phyloP scores from a whole-genome alignment of 2,797 vertebrate species.

The Streptopelia turtur region DNA sequence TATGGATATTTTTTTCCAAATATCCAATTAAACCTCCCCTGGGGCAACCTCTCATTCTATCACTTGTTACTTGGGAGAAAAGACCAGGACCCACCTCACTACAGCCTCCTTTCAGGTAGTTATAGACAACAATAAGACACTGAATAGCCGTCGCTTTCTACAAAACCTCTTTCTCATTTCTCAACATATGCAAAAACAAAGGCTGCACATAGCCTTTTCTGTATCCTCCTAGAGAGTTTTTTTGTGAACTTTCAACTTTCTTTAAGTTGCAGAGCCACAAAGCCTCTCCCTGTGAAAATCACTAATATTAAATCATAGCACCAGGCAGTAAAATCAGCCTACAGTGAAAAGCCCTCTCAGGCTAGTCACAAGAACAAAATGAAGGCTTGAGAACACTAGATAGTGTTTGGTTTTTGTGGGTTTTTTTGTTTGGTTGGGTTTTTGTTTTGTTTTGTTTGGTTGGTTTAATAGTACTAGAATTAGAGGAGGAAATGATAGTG shows the following conservation, averaged over 20 bases:
- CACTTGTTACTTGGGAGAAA: too few relatives aligned
- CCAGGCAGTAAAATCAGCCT: not conserved
- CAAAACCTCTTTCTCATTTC: not conserved
- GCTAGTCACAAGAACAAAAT: not conserved
- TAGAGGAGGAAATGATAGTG: constrained; percentile 34
- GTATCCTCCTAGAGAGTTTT: not conserved
- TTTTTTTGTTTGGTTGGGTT: too few relatives aligned
- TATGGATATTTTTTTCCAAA: too few relatives aligned
- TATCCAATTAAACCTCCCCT: too few relatives aligned
- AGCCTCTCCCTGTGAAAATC: not conserved
- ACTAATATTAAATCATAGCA: not conserved
- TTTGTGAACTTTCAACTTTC: not conserved
- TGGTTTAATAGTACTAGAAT: not conserved
- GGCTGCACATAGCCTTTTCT: not conserved
- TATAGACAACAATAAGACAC: not conserved
- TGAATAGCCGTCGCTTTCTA: not conserved
- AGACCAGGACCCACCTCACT: too few relatives aligned
- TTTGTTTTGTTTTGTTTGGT: too few relatives aligned
- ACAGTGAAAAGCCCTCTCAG: not conserved
- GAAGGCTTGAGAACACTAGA: not conserved
- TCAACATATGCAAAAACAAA: not conserved
- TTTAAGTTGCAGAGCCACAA: not conserved
- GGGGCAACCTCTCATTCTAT: too few relatives aligned
- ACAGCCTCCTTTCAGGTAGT: too few relatives aligned
- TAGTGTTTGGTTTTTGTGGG: not conserved